phyloP scores from a whole-genome alignment of 2,797 vertebrate species.

The Enteromius unitaeniatus region DNA sequence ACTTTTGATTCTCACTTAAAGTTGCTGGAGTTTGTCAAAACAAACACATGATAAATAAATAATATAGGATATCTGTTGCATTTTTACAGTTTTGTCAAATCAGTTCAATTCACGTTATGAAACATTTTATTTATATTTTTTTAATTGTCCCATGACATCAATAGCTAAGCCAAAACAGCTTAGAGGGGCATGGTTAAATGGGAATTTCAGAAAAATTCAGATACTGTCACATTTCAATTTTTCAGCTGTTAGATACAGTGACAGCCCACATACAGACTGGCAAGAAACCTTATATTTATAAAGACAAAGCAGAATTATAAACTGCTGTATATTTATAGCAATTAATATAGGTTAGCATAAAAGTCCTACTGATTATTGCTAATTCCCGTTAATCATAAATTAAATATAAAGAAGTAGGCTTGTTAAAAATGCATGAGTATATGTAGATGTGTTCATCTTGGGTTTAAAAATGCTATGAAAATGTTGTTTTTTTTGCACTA shows the following conservation, averaged over 20 bases:
- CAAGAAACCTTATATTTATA: not conserved
- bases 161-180: not conserved
- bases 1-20: not conserved
- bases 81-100: not conserved
- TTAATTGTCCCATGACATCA: not conserved
- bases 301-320: not conserved
- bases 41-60: not conserved
- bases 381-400: not conserved
- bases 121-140: not conserved
- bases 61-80: not conserved
- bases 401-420: not conserved
- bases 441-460: not conserved
- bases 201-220: not conserved
- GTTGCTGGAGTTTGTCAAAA: constrained; percentile 4
- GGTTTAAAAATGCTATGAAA: not conserved
- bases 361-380: not conserved
- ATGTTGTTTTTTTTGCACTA: not conserved
- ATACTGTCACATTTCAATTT: not conserved
- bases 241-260: constrained; percentile 5
- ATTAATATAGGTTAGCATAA: not conserved
- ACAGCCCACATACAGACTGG: not conserved
- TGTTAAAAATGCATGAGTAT: not conserved
- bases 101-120: not conserved
- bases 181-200: not conserved
- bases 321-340: not conserved